Percentiles rank a stretch among this genome's conserved stretches.
phyloP scores from a whole-genome alignment of 2,888 invertebrate genomes.

The Dyspetes luteomarginatus region DNA sequence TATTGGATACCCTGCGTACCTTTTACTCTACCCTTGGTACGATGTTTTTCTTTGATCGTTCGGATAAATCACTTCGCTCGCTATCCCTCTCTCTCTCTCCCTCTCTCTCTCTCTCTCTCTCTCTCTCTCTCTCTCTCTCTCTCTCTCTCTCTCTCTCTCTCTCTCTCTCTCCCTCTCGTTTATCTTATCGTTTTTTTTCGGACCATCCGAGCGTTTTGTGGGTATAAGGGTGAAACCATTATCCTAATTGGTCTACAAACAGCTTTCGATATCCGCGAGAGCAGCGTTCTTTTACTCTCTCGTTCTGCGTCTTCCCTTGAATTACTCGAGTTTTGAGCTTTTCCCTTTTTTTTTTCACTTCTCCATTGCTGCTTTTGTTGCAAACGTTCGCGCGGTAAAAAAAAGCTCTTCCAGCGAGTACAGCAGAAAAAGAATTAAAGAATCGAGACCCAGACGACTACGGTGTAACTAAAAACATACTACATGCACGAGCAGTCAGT shows the following conservation, averaged over 20 bases:
- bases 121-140: too few relatives aligned
- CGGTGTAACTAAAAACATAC: neutral
- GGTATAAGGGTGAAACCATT: constrained; percentile 71
- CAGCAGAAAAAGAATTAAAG: neutral
- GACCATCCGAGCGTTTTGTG: neutral
- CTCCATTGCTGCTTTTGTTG: neutral
- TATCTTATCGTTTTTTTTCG: constrained; percentile 26
- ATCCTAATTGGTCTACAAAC: constrained; percentile 74
- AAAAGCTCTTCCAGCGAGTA: neutral
- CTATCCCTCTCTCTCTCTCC: too few relatives aligned
- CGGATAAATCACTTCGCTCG: constrained; percentile 45
- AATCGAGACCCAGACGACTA: neutral
- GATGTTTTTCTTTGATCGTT: constrained; percentile 56
- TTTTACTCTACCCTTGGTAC: constrained; percentile 5
- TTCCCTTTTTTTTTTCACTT: neutral
- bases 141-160: too few relatives aligned
- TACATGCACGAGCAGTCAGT: neutral
- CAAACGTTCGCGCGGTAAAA: neutral
- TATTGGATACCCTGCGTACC: neutral
- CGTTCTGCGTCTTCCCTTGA: neutral
- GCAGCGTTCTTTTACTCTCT: neutral
- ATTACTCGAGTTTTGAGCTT: neutral
- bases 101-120: too few relatives aligned
- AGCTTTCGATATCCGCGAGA: constrained; percentile 69
- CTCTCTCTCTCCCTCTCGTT: neutral